These are phyloP conservation scores for Galbula dea DNA, from an alignment of 2,113 vertebrate species.

Conservation along the genomic window DNA sequence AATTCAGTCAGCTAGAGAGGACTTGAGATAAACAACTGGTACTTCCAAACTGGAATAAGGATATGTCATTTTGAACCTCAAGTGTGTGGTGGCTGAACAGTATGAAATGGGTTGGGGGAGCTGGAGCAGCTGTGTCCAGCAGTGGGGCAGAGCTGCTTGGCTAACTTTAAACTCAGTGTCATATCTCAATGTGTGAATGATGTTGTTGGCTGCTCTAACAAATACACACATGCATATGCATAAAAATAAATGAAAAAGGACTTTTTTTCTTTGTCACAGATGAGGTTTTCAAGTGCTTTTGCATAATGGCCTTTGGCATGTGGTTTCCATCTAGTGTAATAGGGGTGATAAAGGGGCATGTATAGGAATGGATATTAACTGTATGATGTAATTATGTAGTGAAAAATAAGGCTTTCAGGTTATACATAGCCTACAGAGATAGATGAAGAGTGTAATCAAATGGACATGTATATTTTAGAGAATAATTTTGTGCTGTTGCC, in stretches of 20 bases:
- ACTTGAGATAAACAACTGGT: background rate
- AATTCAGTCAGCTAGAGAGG: background rate
- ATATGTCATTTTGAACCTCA: background rate
- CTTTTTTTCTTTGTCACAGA: background rate
- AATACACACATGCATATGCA: background rate
- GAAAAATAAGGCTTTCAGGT: background rate
- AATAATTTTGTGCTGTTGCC: background rate
- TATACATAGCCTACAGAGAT: background rate
- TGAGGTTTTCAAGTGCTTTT: background rate
- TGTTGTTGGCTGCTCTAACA: background rate
- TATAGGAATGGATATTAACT: background rate
- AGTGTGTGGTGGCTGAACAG: background rate
- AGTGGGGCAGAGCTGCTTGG: background rate
- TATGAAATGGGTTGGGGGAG: background rate
- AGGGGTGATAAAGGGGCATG: background rate
- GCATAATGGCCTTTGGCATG: background rate
- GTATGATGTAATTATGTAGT: background rate
- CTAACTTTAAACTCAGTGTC: background rate
- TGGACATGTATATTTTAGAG: background rate
- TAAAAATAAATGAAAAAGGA: background rate
- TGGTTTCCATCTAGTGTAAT: background rate
- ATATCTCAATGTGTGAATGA: background rate
- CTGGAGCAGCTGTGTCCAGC: background rate
- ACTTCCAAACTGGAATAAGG: background rate
- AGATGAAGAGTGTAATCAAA: background rate